Evolutionary conservation across 2,888 invertebrate species (phyloP), one percentile per base, ranked within the genome.

Genomic region (Doris montereyensis): DNA sequence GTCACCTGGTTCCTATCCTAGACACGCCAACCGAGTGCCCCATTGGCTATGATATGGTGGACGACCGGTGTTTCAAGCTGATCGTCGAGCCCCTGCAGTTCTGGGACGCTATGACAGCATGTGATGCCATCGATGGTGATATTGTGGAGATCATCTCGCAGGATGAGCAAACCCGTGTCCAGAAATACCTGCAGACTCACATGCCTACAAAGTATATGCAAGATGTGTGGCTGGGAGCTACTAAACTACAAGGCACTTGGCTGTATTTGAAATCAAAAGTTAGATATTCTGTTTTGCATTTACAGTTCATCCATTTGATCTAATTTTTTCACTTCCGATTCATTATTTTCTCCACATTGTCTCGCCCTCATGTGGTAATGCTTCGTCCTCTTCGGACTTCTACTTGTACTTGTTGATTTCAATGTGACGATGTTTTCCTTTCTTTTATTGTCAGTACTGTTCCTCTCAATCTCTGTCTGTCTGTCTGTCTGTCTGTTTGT

Each of bases 91-190:
- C 30, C 32, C 13, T 58, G 30, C 28, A 26, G 5, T 60, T 74
- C 74, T 74, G 57, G 58, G 74, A 74, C 3, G 74, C 74, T 17
- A 52, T 28, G 28, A 28, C 28, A 5, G 74, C 74, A 1, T 74
- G 74, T 74, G 74, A 74, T 60, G 60, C 52, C 30, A 58, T 74
- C 13, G 74, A 74, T 32, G 74, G 74, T 4, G 58, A 74, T 28
- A 10, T 74, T 30, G 4, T 58, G 26, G 74, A 74, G 28, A n/a
- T 74, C 24, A 26, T n/a, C 4, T 28, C 28, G 8, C 13, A 10
- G 3, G 74, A 74, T 5, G 52, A 74, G 5, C 74, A 74, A 26
- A 26, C 30, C 28, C 26, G 30, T 1, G 28, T 74, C 1, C 13
- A 10, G 28, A 13, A 74, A 2, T 74, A 58, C 57, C 60, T 74